Percentiles rank a stretch among this genome's conserved stretches.
phyloP scores from a whole-genome alignment of 2,797 vertebrate species.

The Microcaecilia unicolor region DNA sequence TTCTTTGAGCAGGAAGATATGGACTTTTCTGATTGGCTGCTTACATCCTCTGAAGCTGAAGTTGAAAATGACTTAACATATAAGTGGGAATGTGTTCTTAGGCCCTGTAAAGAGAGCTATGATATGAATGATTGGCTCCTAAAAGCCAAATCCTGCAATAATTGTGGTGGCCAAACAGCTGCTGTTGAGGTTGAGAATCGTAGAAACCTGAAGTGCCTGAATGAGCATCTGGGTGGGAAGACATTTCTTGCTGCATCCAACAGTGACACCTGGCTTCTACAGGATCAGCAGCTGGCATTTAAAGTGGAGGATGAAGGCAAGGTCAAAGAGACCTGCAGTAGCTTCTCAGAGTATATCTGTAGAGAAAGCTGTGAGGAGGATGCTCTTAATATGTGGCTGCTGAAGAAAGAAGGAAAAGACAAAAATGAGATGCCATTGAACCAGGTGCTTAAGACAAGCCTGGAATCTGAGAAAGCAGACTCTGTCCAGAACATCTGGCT shows the following conservation, averaged over 20 bases:
- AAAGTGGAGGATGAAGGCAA: conserved; percentile 68
- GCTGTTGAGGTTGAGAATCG: conserved; percentile 91
- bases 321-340: conserved; percentile 78
- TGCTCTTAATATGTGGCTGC: conserved; percentile 75
- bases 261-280: conserved; percentile 41
- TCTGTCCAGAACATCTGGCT: conserved; percentile 68
- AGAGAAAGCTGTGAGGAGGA: conserved; percentile 83
- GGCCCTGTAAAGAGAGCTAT: conserved; percentile 68
- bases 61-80: conserved; percentile 17
- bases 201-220: conserved; percentile 83
- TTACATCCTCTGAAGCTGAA: conserved; percentile 39
- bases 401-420: conserved; percentile 76
- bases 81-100: conserved; percentile 57
- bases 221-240: conserved; percentile 57
- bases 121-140: conserved; percentile 72
- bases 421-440: conserved; percentile 71
- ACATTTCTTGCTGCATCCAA: conserved; percentile 26
- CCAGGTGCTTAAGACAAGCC: conserved; percentile 2
- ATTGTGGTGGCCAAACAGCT: conserved; percentile 45
- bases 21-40: conserved; percentile 71
- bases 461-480: conserved; percentile 53
- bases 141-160: conserved; percentile 60
- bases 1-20: conserved; percentile 44
- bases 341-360: conserved; percentile 78
- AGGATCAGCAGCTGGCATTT: conserved; percentile 32